phyloP scores from a whole-genome alignment of 1,140 invertebrate genomes.

The Calliopsis andreniformis region DNA sequence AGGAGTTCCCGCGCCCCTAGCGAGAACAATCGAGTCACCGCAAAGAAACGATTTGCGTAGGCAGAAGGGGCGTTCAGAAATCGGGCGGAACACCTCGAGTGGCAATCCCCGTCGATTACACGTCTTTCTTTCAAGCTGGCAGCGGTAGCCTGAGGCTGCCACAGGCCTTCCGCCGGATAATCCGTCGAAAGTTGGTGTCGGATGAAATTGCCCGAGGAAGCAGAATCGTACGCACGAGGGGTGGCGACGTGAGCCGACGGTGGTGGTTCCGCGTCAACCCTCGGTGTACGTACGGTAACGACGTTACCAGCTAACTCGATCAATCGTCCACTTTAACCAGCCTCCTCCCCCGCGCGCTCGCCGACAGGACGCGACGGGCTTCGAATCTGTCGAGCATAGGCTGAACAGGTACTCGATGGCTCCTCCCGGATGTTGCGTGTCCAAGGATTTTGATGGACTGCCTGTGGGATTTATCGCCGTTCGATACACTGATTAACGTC shows the following conservation, averaged over 20 bases:
- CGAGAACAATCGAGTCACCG: not conserved
- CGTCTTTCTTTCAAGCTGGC: conserved; percentile 40
- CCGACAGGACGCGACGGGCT: conserved; percentile 33
- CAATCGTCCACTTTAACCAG: conserved; percentile 67
- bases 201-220: conserved; percentile 74
- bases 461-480: conserved; percentile 62
- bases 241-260: not conserved
- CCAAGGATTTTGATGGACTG: conserved; percentile 38
- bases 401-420: conserved; percentile 66
- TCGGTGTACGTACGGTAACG: conserved; percentile 65
- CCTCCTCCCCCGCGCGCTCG: conserved; percentile 1
- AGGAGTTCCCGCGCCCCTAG: too few relatives aligned
- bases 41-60: not conserved
- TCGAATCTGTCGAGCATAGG: conserved; percentile 62
- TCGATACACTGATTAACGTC: conserved; percentile 59
- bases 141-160: conserved; percentile 17
- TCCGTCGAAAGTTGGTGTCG: conserved; percentile 64
- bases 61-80: conserved; percentile 8
- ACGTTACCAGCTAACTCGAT: conserved; percentile 73
- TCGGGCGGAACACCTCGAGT: conserved; percentile 29
- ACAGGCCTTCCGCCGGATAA: conserved; percentile 51
- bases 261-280: conserved; percentile 65
- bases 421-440: conserved; percentile 49
- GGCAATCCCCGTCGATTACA: conserved; percentile 49
- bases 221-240: conserved; percentile 28